These are phyloP conservation scores for Geopemphigus sp. DNA, from an alignment of 1,140 invertebrate genomes.

Conservation along the genomic window DNA sequence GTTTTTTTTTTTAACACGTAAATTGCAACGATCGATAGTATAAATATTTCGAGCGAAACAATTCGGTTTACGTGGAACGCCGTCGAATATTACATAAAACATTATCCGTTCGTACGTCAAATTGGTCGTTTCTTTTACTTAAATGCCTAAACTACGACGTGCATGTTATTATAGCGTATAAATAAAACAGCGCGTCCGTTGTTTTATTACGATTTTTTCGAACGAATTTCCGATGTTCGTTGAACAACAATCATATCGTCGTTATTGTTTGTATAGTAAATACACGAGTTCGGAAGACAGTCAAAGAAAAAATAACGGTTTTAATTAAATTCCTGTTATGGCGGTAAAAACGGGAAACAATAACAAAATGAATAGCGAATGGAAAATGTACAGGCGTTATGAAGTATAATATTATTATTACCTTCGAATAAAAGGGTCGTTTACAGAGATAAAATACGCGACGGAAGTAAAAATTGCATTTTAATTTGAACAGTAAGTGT, in stretches of 20 bases:
- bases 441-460: background rate
- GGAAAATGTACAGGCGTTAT: background rate
- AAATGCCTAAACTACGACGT: background rate
- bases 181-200: background rate
- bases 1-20: background rate
- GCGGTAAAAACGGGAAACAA: background rate
- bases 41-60: background rate
- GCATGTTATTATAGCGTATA: background rate
- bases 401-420: background rate
- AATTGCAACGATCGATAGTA: background rate
- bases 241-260: background rate
- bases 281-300: background rate
- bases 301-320: background rate
- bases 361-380: background rate
- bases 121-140: background rate
- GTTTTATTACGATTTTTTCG: background rate
- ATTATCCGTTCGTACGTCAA: no score
- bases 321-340: background rate
- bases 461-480: background rate
- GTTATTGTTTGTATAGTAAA: background rate
- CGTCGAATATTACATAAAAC: background rate
- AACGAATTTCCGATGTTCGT: background rate
- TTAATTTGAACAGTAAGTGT: background rate
- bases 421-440: background rate
- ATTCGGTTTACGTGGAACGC: background rate